phyloP scores from a whole-genome alignment of 2,113 vertebrate species.

The Boleophthalmus pectinirostris region DNA sequence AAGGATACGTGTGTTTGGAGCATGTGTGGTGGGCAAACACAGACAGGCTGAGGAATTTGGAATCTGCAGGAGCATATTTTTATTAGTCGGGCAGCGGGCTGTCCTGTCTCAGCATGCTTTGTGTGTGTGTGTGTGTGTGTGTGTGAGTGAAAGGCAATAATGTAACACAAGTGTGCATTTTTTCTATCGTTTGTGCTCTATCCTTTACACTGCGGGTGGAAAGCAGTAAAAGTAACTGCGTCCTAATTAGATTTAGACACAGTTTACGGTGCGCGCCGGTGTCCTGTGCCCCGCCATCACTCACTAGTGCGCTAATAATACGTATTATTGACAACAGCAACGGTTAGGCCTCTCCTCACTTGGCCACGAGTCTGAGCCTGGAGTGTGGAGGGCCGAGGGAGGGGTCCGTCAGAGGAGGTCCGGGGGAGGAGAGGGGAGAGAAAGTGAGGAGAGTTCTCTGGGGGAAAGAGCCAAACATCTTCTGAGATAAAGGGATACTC shows the following conservation, averaged over 20 bases:
- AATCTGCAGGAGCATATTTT: conserved; percentile 79
- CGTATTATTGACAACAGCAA: conserved; percentile 20
- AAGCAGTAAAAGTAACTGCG: not conserved
- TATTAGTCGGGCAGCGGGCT: conserved; percentile 73
- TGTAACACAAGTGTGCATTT: conserved; percentile 4
- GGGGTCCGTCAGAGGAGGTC: not conserved
- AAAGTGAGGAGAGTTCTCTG: conserved; percentile 51
- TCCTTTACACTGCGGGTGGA: not conserved
- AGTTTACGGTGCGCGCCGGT: not conserved
- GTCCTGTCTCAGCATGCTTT: conserved; percentile 76
- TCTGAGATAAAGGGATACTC: conserved; percentile 5
- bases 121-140: conserved; percentile 31
- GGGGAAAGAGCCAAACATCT: conserved; percentile 34
- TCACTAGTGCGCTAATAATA: conserved; percentile 29
- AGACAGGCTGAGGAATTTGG: conserved; percentile 76
- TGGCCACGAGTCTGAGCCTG: conserved; percentile 13
- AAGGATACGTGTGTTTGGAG: conserved; percentile 19
- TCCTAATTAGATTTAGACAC: not conserved
- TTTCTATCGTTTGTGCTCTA: not conserved
- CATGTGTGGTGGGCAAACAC: conserved; percentile 59
- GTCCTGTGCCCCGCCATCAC: conserved; percentile 10
- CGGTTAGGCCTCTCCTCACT: conserved; percentile 28
- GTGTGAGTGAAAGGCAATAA: conserved; percentile 20
- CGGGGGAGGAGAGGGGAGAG: conserved; percentile 28
- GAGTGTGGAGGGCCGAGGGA: conserved; percentile 37